A percentile compares a stretch with the other conserved stretches of the same genome.
Evolutionary conservation across 2,888 invertebrate genomes (phyloP).

Genomic region (Nycteola revayana): DNA sequence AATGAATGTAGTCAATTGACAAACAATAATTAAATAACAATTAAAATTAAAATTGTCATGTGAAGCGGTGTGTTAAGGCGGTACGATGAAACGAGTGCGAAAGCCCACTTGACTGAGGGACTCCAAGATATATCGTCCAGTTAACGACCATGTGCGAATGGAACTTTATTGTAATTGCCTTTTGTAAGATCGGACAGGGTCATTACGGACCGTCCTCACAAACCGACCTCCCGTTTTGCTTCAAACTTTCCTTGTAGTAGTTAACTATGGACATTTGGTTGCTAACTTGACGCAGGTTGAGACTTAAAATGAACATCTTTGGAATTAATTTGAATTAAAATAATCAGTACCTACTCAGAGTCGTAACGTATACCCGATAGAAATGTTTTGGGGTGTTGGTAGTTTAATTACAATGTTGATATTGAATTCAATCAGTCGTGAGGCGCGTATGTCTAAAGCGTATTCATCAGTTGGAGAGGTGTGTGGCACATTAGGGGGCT

Average conservation of each 20-base stretch:
- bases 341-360: no score
- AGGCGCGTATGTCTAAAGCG: slow-evolving; percentile 59
- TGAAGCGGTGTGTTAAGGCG: slow-evolving; percentile 30
- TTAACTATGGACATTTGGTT: slow-evolving; percentile 42
- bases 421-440: slow-evolving; percentile 51
- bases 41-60: slow-evolving; percentile 35
- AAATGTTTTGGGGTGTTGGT: slow-evolving; percentile 2
- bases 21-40: no score
- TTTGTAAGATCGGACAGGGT: slow-evolving; percentile 80
- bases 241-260: slow-evolving; percentile 57
- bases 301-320: slow-evolving; percentile 31
- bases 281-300: no score
- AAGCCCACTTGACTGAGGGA: slow-evolving; percentile 62
- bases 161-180: slow-evolving; percentile 82
- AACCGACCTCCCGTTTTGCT: slow-evolving; percentile 64
- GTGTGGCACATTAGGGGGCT: slow-evolving; percentile 73
- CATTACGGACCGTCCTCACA: slow-evolving; percentile 72
- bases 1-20: no score
- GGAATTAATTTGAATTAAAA: not conserved
- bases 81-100: slow-evolving; percentile 60
- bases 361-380: not conserved
- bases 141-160: slow-evolving; percentile 81
- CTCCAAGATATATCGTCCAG: slow-evolving; percentile 77
- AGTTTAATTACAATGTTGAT: slow-evolving; percentile 44
- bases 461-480: slow-evolving; percentile 76